Conservation (phyloP, 2,113 vertebrate species). For the Hiodon tergisus region DNA sequence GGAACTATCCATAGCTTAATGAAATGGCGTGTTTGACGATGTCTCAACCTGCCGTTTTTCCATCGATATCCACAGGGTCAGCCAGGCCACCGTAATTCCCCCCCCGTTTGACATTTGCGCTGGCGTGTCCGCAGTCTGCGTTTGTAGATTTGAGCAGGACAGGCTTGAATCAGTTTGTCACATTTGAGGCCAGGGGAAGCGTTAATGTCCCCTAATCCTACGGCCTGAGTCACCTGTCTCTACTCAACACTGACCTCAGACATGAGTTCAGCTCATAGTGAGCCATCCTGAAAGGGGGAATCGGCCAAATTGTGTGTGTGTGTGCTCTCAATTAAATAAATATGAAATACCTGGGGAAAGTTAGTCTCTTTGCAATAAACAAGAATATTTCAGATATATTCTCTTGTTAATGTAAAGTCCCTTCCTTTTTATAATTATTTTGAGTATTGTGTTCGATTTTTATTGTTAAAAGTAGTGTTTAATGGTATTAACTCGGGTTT, state of each 20-base stretch:
- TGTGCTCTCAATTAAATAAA: background rate
- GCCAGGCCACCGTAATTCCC: no score
- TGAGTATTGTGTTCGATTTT: no score
- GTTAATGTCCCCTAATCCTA: background rate
- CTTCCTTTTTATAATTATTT: no score
- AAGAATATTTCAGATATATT: no score
- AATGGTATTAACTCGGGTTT: no score
- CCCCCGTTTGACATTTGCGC: no score
- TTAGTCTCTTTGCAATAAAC: no score
- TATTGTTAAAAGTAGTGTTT: no score
- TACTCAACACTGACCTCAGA: constrained; percentile 11
- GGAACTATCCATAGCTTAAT: background rate
- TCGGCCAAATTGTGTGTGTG: background rate
- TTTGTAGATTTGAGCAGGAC: background rate
- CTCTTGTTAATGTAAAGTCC: no score
- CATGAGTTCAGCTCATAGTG: constrained; percentile 6
- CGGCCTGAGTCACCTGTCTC: constrained; percentile 14
- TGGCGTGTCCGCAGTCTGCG: no score
- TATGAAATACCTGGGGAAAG: no score
- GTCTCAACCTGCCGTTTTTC: background rate
- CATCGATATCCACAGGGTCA: no score
- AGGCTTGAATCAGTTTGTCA: background rate
- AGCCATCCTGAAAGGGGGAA: background rate
- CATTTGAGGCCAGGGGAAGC: background rate
- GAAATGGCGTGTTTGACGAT: background rate